phyloP scores from a whole-genome alignment of 2,113 vertebrate genomes.

The Egretta garzetta region DNA sequence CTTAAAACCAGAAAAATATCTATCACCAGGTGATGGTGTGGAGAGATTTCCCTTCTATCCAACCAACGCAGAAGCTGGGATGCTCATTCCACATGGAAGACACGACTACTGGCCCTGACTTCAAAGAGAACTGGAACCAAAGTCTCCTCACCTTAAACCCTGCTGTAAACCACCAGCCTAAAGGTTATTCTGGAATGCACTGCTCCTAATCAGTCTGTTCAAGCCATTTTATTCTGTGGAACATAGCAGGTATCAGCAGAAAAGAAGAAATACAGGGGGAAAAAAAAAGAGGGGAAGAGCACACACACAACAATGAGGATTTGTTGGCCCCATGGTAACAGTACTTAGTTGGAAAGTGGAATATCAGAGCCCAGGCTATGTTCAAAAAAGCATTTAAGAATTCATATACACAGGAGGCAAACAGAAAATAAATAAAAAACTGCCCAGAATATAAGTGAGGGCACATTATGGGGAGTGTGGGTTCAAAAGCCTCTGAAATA shows the following conservation, averaged over 20 bases:
- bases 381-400: neutral
- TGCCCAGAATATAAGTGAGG: neutral
- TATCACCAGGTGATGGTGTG: neutral
- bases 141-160: neutral
- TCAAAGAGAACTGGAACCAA: neutral
- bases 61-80: neutral
- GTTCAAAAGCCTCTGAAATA: neutral
- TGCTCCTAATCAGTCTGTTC: neutral
- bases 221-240: neutral
- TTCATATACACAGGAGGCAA: neutral
- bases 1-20: neutral
- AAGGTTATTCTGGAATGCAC: neutral
- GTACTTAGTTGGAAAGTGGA: neutral
- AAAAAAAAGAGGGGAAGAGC: neutral
- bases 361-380: neutral
- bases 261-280: rapidly evolving
- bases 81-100: neutral
- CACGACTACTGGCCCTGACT: neutral
- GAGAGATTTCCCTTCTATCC: neutral
- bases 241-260: neutral
- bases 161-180: neutral
- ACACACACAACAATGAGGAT: neutral
- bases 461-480: neutral
- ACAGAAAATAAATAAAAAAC: neutral
- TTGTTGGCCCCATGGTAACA: neutral